phyloP scores from a whole-genome alignment of 2,888 invertebrate genomes.

The Morpho deidamia region DNA sequence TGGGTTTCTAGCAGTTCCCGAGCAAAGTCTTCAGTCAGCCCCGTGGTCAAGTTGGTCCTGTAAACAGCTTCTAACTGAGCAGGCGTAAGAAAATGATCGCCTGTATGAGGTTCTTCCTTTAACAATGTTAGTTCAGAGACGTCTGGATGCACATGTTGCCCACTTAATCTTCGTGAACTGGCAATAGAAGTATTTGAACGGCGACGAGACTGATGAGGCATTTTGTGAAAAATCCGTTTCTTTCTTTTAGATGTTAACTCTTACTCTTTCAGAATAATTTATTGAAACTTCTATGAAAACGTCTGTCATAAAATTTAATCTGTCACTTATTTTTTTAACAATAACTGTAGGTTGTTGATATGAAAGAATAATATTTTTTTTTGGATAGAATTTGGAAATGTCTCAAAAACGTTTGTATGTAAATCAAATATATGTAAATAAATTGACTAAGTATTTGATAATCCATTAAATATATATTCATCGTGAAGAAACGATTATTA shows the following conservation, averaged over 20 bases:
- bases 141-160: slow-evolving; percentile 29
- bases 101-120: slow-evolving; percentile 58
- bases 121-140: slow-evolving; percentile 43
- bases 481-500: no score
- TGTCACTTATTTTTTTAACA: background rate
- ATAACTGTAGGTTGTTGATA: no score
- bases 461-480: no score
- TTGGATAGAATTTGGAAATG: no score
- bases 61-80: slow-evolving; percentile 61
- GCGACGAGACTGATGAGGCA: slow-evolving; percentile 37
- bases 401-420: no score
- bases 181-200: slow-evolving; percentile 40
- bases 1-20: slow-evolving; percentile 67
- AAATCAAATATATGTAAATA: no score
- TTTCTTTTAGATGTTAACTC: no score
- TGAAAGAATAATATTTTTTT: no score
- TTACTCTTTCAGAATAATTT: background rate
- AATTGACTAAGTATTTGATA: no score
- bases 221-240: slow-evolving; percentile 14
- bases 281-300: background rate
- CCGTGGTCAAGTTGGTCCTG: slow-evolving; percentile 63
- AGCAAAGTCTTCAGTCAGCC: slow-evolving; percentile 75
- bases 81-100: slow-evolving; percentile 64
- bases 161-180: slow-evolving; percentile 31
- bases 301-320: background rate